Percentiles rank a stretch among this genome's conserved stretches.
Evolutionary conservation across 2,113 vertebrate genomes (phyloP).

Genomic region (Phylloscopus trochilus): DNA sequence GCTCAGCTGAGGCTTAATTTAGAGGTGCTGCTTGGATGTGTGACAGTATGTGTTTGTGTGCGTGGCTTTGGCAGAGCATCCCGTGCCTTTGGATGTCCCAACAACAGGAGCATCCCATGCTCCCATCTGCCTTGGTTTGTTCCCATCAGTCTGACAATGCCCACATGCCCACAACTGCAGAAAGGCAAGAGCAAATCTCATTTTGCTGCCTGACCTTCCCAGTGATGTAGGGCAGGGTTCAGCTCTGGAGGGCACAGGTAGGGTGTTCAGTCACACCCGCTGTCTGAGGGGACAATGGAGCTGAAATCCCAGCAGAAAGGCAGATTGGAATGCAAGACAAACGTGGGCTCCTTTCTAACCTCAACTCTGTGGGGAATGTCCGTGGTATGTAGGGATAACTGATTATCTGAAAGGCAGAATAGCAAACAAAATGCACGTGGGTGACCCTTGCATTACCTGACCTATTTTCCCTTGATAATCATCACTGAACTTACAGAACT

Average conservation of each 20-base stretch:
- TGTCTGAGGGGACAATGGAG: not conserved
- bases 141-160: accelerated
- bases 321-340: too few species aligned
- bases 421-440: not conserved
- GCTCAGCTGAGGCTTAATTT: not conserved
- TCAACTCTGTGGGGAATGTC: not conserved
- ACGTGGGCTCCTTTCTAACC: too few species aligned
- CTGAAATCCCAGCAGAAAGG: not conserved
- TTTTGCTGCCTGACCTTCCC: accelerated
- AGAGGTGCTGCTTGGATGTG: not conserved
- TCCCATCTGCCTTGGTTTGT: not conserved
- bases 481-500: not conserved
- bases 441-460: not conserved
- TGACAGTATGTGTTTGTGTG: not conserved
- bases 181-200: not conserved
- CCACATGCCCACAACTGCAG: accelerated
- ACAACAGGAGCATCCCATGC: not conserved
- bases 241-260: accelerated
- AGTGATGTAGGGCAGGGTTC: accelerated
- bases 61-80: not conserved
- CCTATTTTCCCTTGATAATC: not conserved
- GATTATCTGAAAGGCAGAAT: not conserved
- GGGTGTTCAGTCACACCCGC: not conserved
- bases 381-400: not conserved
- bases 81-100: not conserved